Base-by-base conservation (phyloP, 37 sponge, comb jelly and placozoan species). In the Cladorhizidae sp. region DNA sequence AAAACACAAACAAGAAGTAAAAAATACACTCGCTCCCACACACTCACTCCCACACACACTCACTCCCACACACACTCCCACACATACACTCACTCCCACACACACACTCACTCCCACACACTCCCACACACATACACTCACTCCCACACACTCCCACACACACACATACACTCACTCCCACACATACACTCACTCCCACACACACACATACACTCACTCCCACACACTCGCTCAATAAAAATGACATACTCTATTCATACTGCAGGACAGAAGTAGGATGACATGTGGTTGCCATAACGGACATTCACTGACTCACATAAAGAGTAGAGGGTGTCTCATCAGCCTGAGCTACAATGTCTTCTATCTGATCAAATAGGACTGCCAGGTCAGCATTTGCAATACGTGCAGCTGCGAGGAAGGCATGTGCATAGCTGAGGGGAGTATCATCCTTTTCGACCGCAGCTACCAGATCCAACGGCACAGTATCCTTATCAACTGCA, bases 301-400 rank as follows among this genome's bases (percentile, higher is more conserved):
- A n/a, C n/a, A 61, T 12, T n/a, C 12, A 45, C 49, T 12, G 8
- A 73, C 86, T 83, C 36, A 91, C 92, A 79, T 83, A 87, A 33
- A 91, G 83, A 23, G 88, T 79, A 25, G 84, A 65, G 0, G 80
- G 73, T 57, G 92, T 76, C 52, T 82, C 87, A 39, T 91, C 92
- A 6, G 88, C 92, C 55, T 83, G 84, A 17, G 78, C 88, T 3
- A 86, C 82, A 42, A 87, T 78, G 71, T 91, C 92, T 84, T 89
- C 89, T 39, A 89, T 73, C 12, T 76, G 72, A 39, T 83, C 80
- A 74, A 79, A 83, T 40, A 89, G 61, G 72, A n/a, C 76, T 32
- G 83, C 33, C 41, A 88, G 64, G 63, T 82, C 88, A 20, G 40
- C 57, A 40, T 77, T 58, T 0, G 83, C 59, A 61, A 81, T 70